phyloP scores from a whole-genome alignment of 2,888 invertebrate genomes.

The Lepas anatifera region DNA sequence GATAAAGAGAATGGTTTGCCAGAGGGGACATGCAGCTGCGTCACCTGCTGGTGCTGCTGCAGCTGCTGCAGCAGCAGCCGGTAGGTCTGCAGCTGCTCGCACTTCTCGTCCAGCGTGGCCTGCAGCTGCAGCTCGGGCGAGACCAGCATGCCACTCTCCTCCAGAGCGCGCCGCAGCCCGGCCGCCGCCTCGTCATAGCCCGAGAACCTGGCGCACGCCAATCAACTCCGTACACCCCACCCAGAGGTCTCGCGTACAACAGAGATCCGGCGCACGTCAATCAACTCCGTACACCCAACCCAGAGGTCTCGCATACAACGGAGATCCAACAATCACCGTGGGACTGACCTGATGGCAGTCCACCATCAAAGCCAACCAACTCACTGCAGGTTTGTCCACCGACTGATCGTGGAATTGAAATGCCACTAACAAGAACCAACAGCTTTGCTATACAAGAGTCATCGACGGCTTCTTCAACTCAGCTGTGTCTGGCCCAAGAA shows the following conservation, averaged over 20 bases:
- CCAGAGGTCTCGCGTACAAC: not conserved
- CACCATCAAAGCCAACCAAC: no score
- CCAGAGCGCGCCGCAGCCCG: conserved; percentile 64
- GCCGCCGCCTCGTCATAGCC: conserved; percentile 79
- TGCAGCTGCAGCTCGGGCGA: conserved; percentile 66
- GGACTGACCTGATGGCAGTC: no score
- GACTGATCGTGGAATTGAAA: no score
- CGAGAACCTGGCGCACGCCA: conserved; percentile 56
- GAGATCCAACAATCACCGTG: no score
- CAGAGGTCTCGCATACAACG: not conserved
- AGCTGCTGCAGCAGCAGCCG: conserved; percentile 68
- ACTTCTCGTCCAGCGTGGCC: conserved; percentile 80
- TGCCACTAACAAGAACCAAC: no score
- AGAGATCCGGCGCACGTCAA: not conserved
- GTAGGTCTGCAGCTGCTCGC: conserved; percentile 72
- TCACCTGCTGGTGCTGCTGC: conserved; percentile 58
- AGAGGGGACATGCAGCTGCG: not conserved
- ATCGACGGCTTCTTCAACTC: no score
- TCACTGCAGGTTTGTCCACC: no score
- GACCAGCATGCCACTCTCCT: conserved; percentile 57
- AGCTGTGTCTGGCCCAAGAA: no score
- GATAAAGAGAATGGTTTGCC: no score
- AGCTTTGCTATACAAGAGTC: no score
- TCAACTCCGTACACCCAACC: not conserved
- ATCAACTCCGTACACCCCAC: not conserved